Conservation (phyloP, 2,888 invertebrate genomes). For the Ectemnius cavifrons region DNA sequence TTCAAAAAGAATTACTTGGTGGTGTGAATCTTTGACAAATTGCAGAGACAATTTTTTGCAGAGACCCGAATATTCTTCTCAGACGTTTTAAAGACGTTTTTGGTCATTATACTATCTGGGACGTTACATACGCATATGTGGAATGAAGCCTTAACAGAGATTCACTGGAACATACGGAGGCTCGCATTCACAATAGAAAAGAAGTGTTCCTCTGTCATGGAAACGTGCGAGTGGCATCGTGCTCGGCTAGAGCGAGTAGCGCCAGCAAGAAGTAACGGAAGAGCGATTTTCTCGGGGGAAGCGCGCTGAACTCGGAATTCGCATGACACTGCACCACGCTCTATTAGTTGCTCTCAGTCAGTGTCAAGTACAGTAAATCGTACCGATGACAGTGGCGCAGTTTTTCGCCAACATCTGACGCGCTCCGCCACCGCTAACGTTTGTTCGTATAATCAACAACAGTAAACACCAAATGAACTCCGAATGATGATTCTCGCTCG, state of each 20-base stretch:
- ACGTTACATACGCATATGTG: too few relatives aligned
- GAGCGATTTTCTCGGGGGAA: conserved; percentile 50
- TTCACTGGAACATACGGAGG: too few relatives aligned
- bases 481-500: not conserved
- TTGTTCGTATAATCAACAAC: not conserved
- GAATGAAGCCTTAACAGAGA: too few relatives aligned
- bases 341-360: conserved; percentile 56
- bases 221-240: conserved; percentile 5
- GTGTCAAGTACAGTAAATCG: conserved; percentile 64
- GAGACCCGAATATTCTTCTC: too few relatives aligned
- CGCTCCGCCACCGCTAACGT: not conserved
- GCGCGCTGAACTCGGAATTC: conserved; percentile 23
- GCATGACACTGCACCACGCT: conserved; percentile 54
- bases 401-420: conserved; percentile 53
- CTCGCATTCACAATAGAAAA: too few relatives aligned
- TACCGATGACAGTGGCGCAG: conserved; percentile 40
- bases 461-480: not conserved
- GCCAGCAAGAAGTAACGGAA: conserved; percentile 56
- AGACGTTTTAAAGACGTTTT: too few relatives aligned
- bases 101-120: too few relatives aligned
- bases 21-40: too few relatives aligned
- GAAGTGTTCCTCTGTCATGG: too few relatives aligned
- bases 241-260: conserved; percentile 15
- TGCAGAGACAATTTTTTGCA: too few relatives aligned
- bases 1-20: too few relatives aligned